Evolutionary conservation across 2,113 vertebrate species (phyloP), one percentile per base, ranked within the genome.

Genomic region (Mustela lutreola): DNA sequence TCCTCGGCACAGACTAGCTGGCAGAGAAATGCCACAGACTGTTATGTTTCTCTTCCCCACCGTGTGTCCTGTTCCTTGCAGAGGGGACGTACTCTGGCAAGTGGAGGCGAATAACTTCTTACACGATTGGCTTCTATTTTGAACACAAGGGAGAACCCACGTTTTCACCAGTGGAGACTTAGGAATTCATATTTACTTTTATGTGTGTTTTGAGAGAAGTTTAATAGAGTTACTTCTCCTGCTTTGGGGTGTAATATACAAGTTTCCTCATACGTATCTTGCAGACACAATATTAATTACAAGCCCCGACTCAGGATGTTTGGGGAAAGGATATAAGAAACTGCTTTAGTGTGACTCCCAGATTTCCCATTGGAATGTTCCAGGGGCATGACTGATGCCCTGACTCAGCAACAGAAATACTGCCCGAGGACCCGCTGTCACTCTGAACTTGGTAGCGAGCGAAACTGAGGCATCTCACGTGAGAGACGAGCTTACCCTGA

Each of bases 21-120:
- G 73, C 33, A 11, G 45, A 65, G 62, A 28, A 8, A 4, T 2
- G 42, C n/a, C 50, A 1, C 0, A 0, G 12, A 16, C 10, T 5
- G 0, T 10, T 28, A 5, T 21, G 19, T 45, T 28, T 53, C 39
- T 56, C 50, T 39, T n/a, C 33, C 48, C 22, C 3, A 2, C 31
- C 4, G 0, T 0, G 75, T 0, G n/a, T 10, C 78, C 4, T 0
- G 4, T 22, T 63, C 79, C 75, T 56, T 14, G 21, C 16, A 15
- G 5, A 33, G n/a, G 10, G 31, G 78, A 56, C 36, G 6, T 7
- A 12, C 36, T 62, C 7, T 6, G 11, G 42, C 78, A 48, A 1
- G 2, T 14, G 36, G 1, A 65, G 70, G 22, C 22, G 86, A 71
- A 65, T 86, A 21, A 31, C 39, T 39, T 39, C 5, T 50, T 42